Conservation (phyloP, 2,113 vertebrate genomes). For the Triplophysa dalaica region DNA sequence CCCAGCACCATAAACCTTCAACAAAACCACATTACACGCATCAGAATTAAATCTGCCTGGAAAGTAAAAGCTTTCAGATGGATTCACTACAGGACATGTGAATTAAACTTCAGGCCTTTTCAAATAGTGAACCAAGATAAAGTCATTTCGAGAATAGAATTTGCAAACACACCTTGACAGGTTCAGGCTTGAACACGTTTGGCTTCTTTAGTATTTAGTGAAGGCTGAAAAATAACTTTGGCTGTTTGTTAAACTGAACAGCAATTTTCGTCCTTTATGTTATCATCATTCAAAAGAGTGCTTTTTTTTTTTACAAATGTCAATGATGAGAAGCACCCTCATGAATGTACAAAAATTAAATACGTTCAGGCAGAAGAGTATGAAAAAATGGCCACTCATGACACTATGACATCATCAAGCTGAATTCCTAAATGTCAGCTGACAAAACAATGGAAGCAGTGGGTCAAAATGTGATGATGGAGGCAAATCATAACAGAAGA, state of each 20-base stretch:
- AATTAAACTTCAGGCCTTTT: no score
- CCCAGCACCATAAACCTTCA: not conserved
- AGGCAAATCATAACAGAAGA: not conserved
- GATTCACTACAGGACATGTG: no score
- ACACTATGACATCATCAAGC: conserved; percentile 9
- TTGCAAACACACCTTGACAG: no score
- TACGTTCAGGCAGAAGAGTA: not conserved
- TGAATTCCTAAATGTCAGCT: conserved; percentile 1
- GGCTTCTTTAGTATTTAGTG: not conserved
- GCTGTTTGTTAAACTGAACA: not conserved
- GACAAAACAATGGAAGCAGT: not conserved
- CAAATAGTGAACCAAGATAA: no score
- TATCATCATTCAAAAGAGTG: not conserved
- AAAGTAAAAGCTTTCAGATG: no score
- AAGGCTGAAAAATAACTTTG: not conserved
- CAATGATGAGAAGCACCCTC: not conserved
- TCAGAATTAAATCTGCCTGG: no score
- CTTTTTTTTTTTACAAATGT: not conserved
- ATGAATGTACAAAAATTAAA: not conserved
- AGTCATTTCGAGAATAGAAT: no score
- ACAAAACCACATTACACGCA: no score
- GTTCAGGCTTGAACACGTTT: not conserved
- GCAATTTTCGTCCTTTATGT: not conserved
- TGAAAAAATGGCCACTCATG: not conserved
- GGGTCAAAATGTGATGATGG: not conserved